Evolutionary conservation across 2,113 vertebrate genomes (phyloP).

Genomic region (Microcebus tavaratra): DNA sequence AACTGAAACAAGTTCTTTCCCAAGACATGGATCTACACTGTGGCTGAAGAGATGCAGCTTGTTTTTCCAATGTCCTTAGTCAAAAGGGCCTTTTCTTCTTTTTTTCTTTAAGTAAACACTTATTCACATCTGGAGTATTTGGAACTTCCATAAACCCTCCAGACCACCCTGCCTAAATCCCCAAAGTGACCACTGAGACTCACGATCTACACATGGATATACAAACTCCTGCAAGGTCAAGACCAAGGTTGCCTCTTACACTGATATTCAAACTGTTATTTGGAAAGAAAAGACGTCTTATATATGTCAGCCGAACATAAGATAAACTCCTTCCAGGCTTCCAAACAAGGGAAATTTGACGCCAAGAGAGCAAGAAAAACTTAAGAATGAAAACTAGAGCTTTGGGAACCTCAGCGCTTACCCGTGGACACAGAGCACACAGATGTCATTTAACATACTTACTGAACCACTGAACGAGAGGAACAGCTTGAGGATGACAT

Average conservation of each 20-base stretch:
- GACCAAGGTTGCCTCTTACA: background rate
- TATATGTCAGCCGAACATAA: background rate
- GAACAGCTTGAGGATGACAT: conserved; percentile 93
- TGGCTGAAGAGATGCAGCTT: too few relatives aligned
- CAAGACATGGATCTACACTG: rapidly evolving
- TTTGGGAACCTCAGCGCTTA: background rate
- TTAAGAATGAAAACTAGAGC: background rate
- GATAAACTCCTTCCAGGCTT: background rate
- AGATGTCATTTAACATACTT: conserved; percentile 70
- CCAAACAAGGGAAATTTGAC: background rate
- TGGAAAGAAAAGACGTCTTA: background rate
- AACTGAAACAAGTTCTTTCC: rapidly evolving
- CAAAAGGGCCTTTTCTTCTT: too few relatives aligned
- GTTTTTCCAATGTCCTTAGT: background rate
- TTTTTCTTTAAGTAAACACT: too few relatives aligned
- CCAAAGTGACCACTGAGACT: rapidly evolving
- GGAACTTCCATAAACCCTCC: background rate
- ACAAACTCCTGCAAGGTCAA: background rate
- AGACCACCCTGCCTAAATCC: background rate
- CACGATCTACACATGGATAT: rapidly evolving
- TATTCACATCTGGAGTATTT: background rate
- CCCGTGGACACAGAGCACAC: background rate
- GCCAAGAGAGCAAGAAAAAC: background rate
- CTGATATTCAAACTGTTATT: rapidly evolving
- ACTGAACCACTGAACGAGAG: conserved; percentile 95